These are phyloP conservation scores for Theonella swinhoei DNA, from an alignment of 37 sponge, comb jelly and placozoan species.

Conservation along the genomic window DNA sequence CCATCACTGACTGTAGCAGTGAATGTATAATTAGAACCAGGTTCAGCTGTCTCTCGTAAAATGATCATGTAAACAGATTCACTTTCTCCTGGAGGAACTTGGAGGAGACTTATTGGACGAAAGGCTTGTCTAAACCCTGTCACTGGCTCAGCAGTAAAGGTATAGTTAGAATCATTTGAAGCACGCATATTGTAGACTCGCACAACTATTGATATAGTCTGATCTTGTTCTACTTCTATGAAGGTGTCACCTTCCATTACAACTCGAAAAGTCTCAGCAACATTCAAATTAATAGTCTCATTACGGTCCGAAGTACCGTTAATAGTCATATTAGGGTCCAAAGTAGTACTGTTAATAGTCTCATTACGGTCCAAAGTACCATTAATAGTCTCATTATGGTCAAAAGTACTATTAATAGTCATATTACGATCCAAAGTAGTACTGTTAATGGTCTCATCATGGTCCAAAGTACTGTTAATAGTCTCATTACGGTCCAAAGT, in stretches of 20 bases:
- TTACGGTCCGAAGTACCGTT: too few species aligned
- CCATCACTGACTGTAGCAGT: background rate
- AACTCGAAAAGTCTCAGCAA: background rate
- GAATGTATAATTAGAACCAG: background rate
- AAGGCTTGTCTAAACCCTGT: background rate
- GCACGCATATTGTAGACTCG: background rate
- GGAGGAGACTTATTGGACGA: background rate
- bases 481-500: too few species aligned
- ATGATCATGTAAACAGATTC: too few species aligned
- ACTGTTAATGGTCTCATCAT: too few species aligned
- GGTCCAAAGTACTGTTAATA: too few species aligned
- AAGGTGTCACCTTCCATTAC: background rate
- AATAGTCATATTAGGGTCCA: too few species aligned
- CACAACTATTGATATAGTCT: background rate
- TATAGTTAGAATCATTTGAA: background rate
- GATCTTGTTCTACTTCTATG: background rate
- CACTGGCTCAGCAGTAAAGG: background rate
- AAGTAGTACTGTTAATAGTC: too few species aligned
- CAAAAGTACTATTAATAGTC: too few species aligned
- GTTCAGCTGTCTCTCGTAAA: background rate
- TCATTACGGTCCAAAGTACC: too few species aligned
- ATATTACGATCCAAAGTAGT: too few species aligned
- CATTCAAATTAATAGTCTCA: too few species aligned
- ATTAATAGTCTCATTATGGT: too few species aligned
- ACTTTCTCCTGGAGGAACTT: background rate